Conservation (phyloP, 2,113 vertebrate species). For the Pogona vitticeps region DNA sequence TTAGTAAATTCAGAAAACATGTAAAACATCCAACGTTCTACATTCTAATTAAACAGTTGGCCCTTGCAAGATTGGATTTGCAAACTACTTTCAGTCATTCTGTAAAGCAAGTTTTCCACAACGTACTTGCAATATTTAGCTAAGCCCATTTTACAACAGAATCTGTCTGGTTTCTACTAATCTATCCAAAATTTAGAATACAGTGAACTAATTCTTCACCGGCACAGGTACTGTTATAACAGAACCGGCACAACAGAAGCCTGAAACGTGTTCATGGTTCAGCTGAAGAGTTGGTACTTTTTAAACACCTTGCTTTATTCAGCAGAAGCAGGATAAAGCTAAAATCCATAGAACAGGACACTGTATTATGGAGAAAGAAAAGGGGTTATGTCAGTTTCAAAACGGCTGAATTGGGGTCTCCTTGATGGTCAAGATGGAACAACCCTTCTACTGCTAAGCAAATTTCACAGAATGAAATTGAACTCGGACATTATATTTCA, state of each 20-base stretch:
- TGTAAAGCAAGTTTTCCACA: background rate
- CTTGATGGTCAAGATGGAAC: background rate
- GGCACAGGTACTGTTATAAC: background rate
- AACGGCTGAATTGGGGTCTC: background rate
- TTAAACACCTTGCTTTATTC: background rate
- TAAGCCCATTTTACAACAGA: no score
- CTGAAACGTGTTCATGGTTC: background rate
- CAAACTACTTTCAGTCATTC: background rate
- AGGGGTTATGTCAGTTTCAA: background rate
- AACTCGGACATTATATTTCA: background rate
- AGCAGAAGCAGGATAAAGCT: background rate
- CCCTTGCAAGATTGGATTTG: background rate
- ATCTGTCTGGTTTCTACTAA: no score
- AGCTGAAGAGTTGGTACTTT: background rate
- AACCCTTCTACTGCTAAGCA: background rate
- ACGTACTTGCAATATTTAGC: no score
- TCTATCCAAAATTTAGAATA: no score
- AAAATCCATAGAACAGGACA: background rate
- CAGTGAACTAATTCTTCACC: no score
- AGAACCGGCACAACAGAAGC: background rate
- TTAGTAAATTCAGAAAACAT: background rate
- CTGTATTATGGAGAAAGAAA: background rate
- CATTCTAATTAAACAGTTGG: background rate
- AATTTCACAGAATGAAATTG: background rate
- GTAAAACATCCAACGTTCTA: background rate